Evolutionary conservation across 2,113 vertebrate genomes (phyloP), one percentile per base, ranked within the genome.

Genomic region (Ophthalmolycus amberensis): DNA sequence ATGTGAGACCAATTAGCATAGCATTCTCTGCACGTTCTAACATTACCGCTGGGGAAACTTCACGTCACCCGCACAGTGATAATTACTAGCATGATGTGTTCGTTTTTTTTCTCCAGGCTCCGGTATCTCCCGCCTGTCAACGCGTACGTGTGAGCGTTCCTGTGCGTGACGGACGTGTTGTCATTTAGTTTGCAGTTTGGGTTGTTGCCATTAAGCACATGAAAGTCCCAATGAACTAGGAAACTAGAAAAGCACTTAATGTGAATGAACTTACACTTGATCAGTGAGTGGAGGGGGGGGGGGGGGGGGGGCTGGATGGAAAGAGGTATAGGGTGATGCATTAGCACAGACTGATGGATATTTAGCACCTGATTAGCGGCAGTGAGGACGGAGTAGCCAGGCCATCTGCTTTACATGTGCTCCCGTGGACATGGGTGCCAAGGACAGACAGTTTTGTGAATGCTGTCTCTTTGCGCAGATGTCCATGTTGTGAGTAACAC

Each of bases 341-440:
- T 78, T 56, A 63, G 67, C 42, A 75, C 85, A 90, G 88, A 92
- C 79, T 84, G 89, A 89, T 82, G 77, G 82, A 90, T 94, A 90
- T 93, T 94, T 93, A 93, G 89, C 91, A 91, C 85, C 90, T 91
- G 93, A 94, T 94, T 91, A 93, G 85, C 32, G 2, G 69, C 83
- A 85, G 64, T 76, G 80, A 91, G 88, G 86, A 89, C 86, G 87
- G 70, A 90, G 80, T 54, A 85, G 76, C 56, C 59, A 34, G 72
- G 64, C 93, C 94, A 95, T 94, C 94, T 95, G 94, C 86, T 93
- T 91, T 90, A 87, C 88, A 92, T 87, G 85, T 88, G 88, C 85
- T 88, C 75, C 46, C 29, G 77, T 91, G 82, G 81, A 76, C 85
- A 75, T 52, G 75, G 58, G 80, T 75, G 77, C 91, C 90, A 93